Conservation (phyloP, 92 coral and sea anemone genomes). For the Parazoanthus atlanticus region DNA sequence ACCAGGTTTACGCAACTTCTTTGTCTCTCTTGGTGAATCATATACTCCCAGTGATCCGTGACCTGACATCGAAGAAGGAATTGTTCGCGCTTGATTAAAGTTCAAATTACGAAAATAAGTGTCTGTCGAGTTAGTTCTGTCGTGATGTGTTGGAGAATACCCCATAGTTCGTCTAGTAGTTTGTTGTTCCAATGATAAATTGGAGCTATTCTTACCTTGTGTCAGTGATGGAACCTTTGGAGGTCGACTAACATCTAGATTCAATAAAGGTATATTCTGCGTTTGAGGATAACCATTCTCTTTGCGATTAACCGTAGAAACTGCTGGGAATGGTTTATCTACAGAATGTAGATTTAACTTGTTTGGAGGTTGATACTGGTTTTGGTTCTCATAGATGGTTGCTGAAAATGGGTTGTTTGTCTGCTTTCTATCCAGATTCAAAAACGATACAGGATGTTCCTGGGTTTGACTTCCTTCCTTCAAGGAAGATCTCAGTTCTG, state of each 20-base stretch:
- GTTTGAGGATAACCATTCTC: not conserved
- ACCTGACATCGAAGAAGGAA: not conserved
- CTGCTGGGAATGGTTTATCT: not conserved
- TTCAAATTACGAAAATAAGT: not conserved
- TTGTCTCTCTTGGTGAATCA: not conserved
- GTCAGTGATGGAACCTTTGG: not conserved
- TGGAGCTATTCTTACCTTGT: not conserved
- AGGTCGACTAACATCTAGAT: slow-evolving; percentile 4
- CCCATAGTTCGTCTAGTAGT: not conserved
- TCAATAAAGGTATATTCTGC: slow-evolving; percentile 11
- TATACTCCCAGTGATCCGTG: not conserved
- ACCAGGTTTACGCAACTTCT: not conserved
- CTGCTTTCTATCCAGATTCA: not conserved
- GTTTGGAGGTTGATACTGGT: not conserved
- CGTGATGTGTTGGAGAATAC: not conserved
- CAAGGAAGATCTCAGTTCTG: not conserved
- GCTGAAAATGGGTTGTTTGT: not conserved
- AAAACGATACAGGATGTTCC: not conserved
- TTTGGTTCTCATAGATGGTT: not conserved
- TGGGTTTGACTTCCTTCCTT: not conserved
- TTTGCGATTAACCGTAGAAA: not conserved
- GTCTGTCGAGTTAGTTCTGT: slow-evolving; percentile 1
- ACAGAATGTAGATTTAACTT: not conserved
- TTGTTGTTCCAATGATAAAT: not conserved
- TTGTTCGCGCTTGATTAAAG: not conserved